phyloP scores from a whole-genome alignment of 2,797 vertebrate species.

The Geotrypetes seraphini region DNA sequence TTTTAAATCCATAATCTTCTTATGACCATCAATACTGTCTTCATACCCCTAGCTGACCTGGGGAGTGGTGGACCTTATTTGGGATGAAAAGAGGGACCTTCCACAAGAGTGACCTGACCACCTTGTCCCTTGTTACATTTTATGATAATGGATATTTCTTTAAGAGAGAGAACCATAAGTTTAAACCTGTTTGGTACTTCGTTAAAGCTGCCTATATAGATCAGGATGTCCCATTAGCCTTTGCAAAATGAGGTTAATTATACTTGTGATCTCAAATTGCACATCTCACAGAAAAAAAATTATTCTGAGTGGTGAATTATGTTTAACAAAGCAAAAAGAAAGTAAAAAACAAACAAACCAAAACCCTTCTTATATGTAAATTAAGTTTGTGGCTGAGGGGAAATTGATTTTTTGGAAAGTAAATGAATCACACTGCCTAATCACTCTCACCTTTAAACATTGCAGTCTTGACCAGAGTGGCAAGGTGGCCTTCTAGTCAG shows the following conservation, averaged over 20 bases:
- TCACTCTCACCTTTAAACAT: constrained; percentile 60
- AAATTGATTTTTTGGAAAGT: constrained; percentile 81
- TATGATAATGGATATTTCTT: no score
- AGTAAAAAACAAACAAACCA: constrained; percentile 28
- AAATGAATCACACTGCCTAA: constrained; percentile 82
- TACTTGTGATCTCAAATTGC: constrained; percentile 6
- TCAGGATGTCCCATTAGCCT: constrained; percentile 28
- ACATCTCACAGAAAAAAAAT: constrained; percentile 9
- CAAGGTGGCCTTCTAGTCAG: constrained; percentile 20
- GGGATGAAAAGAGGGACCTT: no score
- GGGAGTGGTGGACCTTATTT: no score
- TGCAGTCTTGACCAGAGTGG: constrained; percentile 41
- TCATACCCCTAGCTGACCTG: no score
- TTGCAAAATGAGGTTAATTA: constrained; percentile 27
- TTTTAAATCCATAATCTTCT: no score
- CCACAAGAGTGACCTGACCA: no score
- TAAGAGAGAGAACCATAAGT: no score
- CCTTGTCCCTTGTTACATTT: no score
- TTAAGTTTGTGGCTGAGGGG: constrained; percentile 67
- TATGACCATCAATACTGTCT: no score
- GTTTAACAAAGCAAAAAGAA: constrained; percentile 13
- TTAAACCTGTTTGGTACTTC: no score
- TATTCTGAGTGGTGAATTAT: constrained; percentile 20
- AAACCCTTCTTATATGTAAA: constrained; percentile 49
- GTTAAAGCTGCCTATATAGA: constrained; percentile 17